Conservation (phyloP, 2,888 invertebrate genomes). For the Pomacea canaliculata region DNA sequence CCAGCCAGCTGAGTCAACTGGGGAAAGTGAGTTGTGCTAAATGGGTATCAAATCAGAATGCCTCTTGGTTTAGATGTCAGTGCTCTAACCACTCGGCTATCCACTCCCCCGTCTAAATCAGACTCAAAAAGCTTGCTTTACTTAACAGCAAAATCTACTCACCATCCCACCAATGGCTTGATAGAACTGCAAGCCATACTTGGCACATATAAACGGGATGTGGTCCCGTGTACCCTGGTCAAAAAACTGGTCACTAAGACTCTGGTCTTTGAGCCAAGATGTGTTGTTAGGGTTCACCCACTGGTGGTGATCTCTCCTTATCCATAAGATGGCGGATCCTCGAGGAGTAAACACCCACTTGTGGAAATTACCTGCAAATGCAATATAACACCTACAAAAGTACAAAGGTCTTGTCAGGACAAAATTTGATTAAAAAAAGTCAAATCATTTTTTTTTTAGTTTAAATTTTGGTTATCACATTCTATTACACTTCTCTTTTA, state of each 20-base stretch:
- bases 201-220: slow-evolving; percentile 37
- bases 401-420: too few species aligned
- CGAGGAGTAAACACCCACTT: slow-evolving; percentile 64
- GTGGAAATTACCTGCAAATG: slow-evolving; percentile 59
- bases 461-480: too few species aligned
- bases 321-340: slow-evolving; percentile 60
- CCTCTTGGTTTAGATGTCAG: too few species aligned
- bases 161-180: slow-evolving; percentile 50
- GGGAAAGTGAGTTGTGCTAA: too few species aligned
- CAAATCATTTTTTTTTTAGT: too few species aligned
- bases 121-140: neutral
- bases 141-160: slow-evolving; percentile 5
- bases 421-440: too few species aligned
- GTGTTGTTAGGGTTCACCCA: slow-evolving; percentile 46
- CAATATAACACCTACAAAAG: neutral
- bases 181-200: slow-evolving; percentile 47
- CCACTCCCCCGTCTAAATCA: too few species aligned
- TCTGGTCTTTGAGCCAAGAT: slow-evolving; percentile 39
- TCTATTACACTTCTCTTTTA: too few species aligned
- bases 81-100: too few species aligned
- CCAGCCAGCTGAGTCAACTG: neutral
- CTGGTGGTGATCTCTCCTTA: slow-evolving; percentile 40
- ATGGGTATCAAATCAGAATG: too few species aligned
- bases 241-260: slow-evolving; percentile 43
- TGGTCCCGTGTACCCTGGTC: slow-evolving; percentile 49